Base-by-base conservation (phyloP, 23 tunicate genomes). In the Aplidium turbinatum region DNA sequence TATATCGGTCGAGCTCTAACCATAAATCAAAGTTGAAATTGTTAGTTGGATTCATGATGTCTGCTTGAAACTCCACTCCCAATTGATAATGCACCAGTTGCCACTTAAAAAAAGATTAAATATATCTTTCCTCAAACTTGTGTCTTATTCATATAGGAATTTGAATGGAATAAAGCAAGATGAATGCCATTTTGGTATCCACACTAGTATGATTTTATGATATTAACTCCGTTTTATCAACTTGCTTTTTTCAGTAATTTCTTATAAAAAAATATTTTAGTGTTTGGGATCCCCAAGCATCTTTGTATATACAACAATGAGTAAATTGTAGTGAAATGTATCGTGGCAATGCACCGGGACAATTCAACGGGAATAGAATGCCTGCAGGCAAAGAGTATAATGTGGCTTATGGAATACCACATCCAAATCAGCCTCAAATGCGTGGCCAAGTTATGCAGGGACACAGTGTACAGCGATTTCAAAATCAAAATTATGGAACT, bases 281-380 rank as follows among this genome's bases (percentile, higher is more conserved):
- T 16, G n/a, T 29, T 66, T 66, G 36, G 73, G 73, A 35, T 62
- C 30, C 30, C 68, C 52, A 66, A 66, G 11, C 53, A 38, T 35
- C 19, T 7, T 53, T 53, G 16, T 53, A 53, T 53, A 19, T 19
- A 19, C 20, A 53, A 19, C 22, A 53, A 53, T 9, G 19, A 54
- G 60, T 54, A n/a, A 26, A 35, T 65, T 3, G 18, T 70, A 70
- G 47, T 70, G 87, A 81, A 54, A 85, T 85, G 91, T 85, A 76
- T 57, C 83, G 78, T 47, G 91, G 91, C 9, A 77, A 69, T 58
- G 27, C 56, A 52, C 91, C 91, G 2, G 78, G 78, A 61, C 91
- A 85, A 48, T 85, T 50, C 56, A 85, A 85, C 39, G 91, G 85
- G 3, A 77, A 73, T 50, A 62, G 78, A 18, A 52, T 75, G 22